Base-by-base conservation (phyloP, 2,797 vertebrate species). In the Takifugu rubripes region DNA sequence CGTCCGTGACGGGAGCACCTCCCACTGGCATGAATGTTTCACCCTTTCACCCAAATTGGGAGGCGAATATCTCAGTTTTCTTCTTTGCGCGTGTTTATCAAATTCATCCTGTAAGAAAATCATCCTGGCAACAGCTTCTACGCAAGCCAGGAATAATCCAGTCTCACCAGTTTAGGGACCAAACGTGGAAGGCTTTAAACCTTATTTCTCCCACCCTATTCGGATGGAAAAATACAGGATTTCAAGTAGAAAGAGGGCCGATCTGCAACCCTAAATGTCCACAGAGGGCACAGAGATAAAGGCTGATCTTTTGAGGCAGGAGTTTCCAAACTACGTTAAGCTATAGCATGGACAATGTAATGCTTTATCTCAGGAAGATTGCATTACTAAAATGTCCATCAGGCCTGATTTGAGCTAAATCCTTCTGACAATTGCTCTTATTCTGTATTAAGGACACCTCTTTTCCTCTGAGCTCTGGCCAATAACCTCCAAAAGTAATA, bases 61-160 rank as follows among this genome's bases (percentile, higher is more conserved):
- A 10, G 10, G 70, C 9, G 77, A 78, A 59, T 69, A 24, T 59
- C 45, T 72, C 36, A 45, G 50, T 64, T 56, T 66, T 31, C 54
- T 53, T 60, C 68, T 67, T 71, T 76, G 54, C 68, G 56, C 31
- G 46, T 67, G 33, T 85, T 85, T 82, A 84, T 84, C 72, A 79
- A 85, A 84, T 67, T 75, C 74, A 75, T 77, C 70, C 78, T 77
- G 83, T 82, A 85, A 87, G 84, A 83, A 88, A 79, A 85, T 74
- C 88, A 77, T 74, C 51, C 64, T 68, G 72, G 74, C 66, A 81
- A 80, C 77, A 83, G 72, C 81, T 88, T 83, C 87, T 84, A 87
- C 76, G 78, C 65, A 82, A 87, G 64, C 61, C 52, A 64, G 78
- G 75, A 81, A 84, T 87, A 83, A 85, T 86, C 85, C 64, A 82